Evolutionary conservation across 92 coral and sea anemone species (phyloP).

Genomic region (Diadumene lineata): DNA sequence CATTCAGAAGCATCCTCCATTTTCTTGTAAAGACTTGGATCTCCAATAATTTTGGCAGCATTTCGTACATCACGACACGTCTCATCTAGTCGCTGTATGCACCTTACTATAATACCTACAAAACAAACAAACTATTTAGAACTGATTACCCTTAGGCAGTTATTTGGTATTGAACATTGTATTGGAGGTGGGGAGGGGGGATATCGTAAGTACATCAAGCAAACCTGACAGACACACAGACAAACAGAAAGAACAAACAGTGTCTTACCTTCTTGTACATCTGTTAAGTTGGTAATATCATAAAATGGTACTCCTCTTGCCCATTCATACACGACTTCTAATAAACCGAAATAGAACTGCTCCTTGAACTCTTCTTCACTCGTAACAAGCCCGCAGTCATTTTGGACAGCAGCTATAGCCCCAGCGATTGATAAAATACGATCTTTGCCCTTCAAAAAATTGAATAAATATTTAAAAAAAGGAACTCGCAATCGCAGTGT

Average conservation of each 20-base stretch:
- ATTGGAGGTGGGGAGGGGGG: too few relatives aligned
- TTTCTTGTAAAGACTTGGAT: constrained; percentile 81
- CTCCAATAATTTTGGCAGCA: constrained; percentile 92
- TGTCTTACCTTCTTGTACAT: constrained; percentile 91
- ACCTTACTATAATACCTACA: constrained; percentile 90
- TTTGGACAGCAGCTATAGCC: constrained; percentile 67
- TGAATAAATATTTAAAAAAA: background rate
- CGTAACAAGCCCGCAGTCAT: constrained; percentile 75
- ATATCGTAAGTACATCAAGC: background rate
- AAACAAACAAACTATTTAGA: background rate
- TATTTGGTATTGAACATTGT: too few relatives aligned
- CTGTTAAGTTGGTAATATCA: constrained; percentile 88
- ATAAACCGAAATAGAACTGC: constrained; percentile 86
- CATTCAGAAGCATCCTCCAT: constrained; percentile 91
- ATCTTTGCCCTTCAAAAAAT: constrained; percentile 68
- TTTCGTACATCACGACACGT: constrained; percentile 90
- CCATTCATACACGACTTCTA: constrained; percentile 95
- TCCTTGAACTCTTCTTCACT: constrained; percentile 71
- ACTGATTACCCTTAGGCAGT: background rate
- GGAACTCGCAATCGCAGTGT: too few relatives aligned
- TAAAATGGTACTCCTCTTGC: constrained; percentile 94
- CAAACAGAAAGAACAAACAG: too few relatives aligned
- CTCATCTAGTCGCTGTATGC: constrained; percentile 94
- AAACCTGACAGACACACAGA: too few relatives aligned
- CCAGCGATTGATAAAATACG: constrained; percentile 69